Base-by-base conservation (phyloP, 2,888 invertebrate genomes). In the Catocala sponsa region DNA sequence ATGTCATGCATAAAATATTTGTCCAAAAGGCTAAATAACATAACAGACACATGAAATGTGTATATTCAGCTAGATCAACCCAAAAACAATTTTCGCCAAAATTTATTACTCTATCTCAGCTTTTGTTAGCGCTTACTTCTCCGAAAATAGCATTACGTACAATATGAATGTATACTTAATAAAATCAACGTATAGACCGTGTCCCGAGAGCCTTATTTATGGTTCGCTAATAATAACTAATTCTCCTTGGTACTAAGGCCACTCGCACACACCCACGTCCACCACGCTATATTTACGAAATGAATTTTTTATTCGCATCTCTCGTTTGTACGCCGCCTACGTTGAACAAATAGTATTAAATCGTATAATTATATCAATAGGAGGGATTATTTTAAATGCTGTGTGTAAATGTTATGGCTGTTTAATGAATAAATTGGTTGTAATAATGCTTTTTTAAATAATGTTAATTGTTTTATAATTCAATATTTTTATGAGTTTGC, bases 201-300 rank as follows among this genome's bases (percentile, higher is more conserved):
- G 51, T 67, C 58, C 53, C 61, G 6, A 35, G 50, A 70, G 51
- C 25, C 32, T 64, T 60, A 65, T 76, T 72, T 65, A 64, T 61
- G 60, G 51, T 41, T 12, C 6, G 33, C 6, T 61, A 63, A 49
- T 60, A 65, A 60, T 66, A 72, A 65, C 43, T 48, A 51, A 60
- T 46, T 59, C 56, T 50, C 59, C 44, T 43, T 25, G 25, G 42
- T 56, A 63, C 41, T 61, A 35, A 55, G 48, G 56, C 32, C 41
- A 10, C n/a, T 42, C 50, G 61, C 13, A 65, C 53, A 53, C 65
- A 42, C 42, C 42, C 42, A 42, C 42, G 42, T 42, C 11, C 4
- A 42, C 63, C 60, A 72, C 64, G 15, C 49, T 15, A 42, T 70
- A 59, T 72, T 70, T 70, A 50, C 59, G 7, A 7, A 11, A 48